phyloP scores from a whole-genome alignment of 2,888 invertebrate genomes.

The Aphidius colemani region DNA sequence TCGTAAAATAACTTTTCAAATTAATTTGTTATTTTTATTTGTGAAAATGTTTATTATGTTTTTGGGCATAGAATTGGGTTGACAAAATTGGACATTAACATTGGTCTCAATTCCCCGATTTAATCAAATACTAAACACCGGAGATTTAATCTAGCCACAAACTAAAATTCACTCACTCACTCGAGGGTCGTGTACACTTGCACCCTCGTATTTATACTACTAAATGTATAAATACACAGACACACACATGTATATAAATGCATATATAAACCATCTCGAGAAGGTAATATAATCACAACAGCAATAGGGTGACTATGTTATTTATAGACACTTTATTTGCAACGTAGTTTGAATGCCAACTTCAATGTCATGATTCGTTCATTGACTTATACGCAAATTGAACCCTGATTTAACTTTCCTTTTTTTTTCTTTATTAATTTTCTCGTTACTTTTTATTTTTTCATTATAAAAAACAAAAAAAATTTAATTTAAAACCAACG shows the following conservation, averaged over 20 bases:
- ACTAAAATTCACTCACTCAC: conserved; percentile 36
- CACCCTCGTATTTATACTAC: conserved; percentile 24
- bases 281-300: conserved; percentile 60
- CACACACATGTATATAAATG: too few relatives aligned
- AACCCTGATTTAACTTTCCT: too few relatives aligned
- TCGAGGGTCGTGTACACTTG: conserved; percentile 20
- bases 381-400: too few relatives aligned
- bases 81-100: conserved; percentile 48
- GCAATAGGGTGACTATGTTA: conserved; percentile 54
- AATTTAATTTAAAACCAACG: too few relatives aligned
- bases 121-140: conserved; percentile 60
- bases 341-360: conserved; percentile 27
- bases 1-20: too few relatives aligned
- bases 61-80: conserved; percentile 31
- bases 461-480: too few relatives aligned
- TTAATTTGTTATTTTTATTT: too few relatives aligned
- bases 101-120: conserved; percentile 57
- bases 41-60: background rate
- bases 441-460: background rate
- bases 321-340: conserved; percentile 56
- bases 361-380: conserved; percentile 1
- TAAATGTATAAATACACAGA: background rate
- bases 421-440: too few relatives aligned
- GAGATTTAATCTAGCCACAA: conserved; percentile 58
- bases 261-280: conserved; percentile 30